These are phyloP conservation scores for Ypsolopha scabrella DNA, from an alignment of 2,888 invertebrate species.

Conservation along the genomic window DNA sequence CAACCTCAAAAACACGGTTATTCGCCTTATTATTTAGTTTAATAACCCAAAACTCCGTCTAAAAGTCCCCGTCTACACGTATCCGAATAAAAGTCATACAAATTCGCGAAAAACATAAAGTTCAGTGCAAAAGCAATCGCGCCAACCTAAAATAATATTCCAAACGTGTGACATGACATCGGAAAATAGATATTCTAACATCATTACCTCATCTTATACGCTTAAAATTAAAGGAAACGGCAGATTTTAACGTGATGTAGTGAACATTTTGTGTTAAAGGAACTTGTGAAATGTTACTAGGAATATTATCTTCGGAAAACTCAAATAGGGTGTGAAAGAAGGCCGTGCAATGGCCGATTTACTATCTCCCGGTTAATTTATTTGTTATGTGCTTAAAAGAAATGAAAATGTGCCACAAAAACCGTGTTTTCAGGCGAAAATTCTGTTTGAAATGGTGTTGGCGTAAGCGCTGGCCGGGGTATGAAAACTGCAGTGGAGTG, in stretches of 20 bases:
- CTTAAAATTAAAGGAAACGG: slow-evolving; percentile 14
- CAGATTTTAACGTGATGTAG: too few relatives aligned
- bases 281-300: too few relatives aligned
- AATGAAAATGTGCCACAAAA: slow-evolving; percentile 38
- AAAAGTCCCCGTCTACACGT: slow-evolving; percentile 15
- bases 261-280: too few relatives aligned
- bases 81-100: slow-evolving; percentile 11
- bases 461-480: slow-evolving; percentile 51
- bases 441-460: slow-evolving; percentile 60
- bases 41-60: slow-evolving; percentile 28
- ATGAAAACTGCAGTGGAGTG: slow-evolving; percentile 3
- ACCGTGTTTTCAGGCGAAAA: slow-evolving; percentile 39
- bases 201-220: slow-evolving; percentile 17
- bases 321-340: too few relatives aligned
- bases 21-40: slow-evolving; percentile 38
- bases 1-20: slow-evolving; percentile 54
- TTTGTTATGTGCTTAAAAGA: slow-evolving; percentile 32
- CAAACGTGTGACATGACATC: slow-evolving; percentile 20
- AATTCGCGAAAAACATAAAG: slow-evolving; percentile 15
- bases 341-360: slow-evolving; percentile 38
- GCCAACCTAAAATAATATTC: slow-evolving; percentile 1
- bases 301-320: too few relatives aligned
- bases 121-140: slow-evolving; percentile 11
- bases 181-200: slow-evolving; percentile 15
- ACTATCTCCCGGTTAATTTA: slow-evolving; percentile 42